Conservation (phyloP, 2,888 invertebrate species). For the Cosmorhoe ocellata region DNA sequence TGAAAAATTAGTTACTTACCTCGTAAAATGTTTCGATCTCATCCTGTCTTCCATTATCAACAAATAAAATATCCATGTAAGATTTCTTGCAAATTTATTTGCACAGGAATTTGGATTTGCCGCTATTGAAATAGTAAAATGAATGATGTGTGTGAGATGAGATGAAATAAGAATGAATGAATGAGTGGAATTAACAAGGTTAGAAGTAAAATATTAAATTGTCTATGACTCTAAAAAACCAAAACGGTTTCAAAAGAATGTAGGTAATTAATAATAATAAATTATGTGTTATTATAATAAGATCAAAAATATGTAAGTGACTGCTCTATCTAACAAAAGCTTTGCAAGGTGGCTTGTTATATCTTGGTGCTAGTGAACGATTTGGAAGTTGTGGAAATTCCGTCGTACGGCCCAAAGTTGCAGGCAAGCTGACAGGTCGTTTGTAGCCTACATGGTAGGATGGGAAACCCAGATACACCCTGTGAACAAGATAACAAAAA, state of each 20-base stretch:
- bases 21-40: constrained; percentile 75
- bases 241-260: no score
- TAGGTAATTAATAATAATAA: no score
- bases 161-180: no score
- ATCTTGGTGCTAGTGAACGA: constrained; percentile 76
- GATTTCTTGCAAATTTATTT: background rate
- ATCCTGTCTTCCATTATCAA: constrained; percentile 64
- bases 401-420: constrained; percentile 61
- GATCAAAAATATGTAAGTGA: background rate
- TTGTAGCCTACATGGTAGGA: constrained; percentile 78
- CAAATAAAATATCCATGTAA: constrained; percentile 59
- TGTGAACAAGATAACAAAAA: constrained; percentile 42
- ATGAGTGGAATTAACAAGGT: no score
- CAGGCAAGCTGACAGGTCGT: constrained; percentile 73
- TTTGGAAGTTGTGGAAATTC: constrained; percentile 73
- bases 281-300: no score
- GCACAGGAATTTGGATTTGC: constrained; percentile 16
- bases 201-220: background rate
- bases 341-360: constrained; percentile 70
- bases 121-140: no score
- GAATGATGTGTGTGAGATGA: background rate
- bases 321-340: constrained; percentile 55
- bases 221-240: no score
- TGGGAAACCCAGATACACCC: constrained; percentile 78
- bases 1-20: constrained; percentile 39